Percentiles rank a stretch among this genome's conserved stretches.
Conservation (phyloP, 2,113 vertebrate species). For the Rhinoptilus africanus region DNA sequence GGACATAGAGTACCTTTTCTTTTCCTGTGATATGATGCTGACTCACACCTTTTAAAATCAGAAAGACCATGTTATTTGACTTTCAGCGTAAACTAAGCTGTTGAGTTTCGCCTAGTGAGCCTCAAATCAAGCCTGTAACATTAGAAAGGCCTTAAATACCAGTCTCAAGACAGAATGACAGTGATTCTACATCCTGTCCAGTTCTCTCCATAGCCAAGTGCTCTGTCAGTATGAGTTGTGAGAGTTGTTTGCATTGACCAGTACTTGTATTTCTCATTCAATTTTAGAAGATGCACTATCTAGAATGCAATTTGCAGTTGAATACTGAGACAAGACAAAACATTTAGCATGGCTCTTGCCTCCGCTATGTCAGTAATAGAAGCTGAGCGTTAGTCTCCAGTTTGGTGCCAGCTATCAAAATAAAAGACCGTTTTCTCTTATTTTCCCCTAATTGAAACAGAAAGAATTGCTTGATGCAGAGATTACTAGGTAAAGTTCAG, state of each 20-base stretch:
- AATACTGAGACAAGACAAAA: neutral
- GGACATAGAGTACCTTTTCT: neutral
- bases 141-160: neutral
- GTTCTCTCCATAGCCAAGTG: neutral
- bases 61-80: conserved; percentile 29
- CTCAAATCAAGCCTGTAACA: neutral
- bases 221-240: neutral
- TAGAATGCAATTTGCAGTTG: neutral
- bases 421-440: neutral
- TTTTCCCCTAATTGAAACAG: neutral
- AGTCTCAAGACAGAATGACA: neutral
- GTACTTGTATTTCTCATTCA: neutral
- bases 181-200: neutral
- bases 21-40: conserved; percentile 1
- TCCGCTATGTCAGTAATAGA: neutral
- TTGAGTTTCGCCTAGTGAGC: neutral
- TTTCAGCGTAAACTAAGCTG: conserved; percentile 22
- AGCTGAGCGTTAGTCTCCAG: neutral
- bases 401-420: neutral
- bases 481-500: neutral
- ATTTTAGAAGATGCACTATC: neutral
- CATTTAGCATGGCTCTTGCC: neutral
- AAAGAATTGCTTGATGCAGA: neutral
- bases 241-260: neutral
- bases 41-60: conserved; percentile 26